Base-by-base conservation (phyloP, 2,888 invertebrate genomes). In the Eugnorisma glareosa region DNA sequence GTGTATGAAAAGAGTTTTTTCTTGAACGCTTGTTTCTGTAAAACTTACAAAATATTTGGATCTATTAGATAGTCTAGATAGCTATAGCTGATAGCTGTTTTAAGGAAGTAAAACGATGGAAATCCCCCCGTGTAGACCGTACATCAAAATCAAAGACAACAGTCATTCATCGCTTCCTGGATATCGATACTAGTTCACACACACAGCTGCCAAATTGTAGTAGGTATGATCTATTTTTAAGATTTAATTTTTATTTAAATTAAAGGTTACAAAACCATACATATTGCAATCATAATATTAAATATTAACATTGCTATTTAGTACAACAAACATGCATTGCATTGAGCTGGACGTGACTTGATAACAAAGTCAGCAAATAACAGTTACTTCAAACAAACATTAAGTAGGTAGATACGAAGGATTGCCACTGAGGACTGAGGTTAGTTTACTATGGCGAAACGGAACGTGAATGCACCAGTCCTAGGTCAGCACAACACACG, bases 281-380 rank as follows among this genome's bases (percentile, higher is more conserved):
- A 24, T 3, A 51, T 51, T 51, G 51, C 51, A 24, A 24, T 10
- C 3, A n/a, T 57, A 57, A 18, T 28, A 37, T 37, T 37, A 37
- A 5, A 3, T 37, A 28, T 28, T 57, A 6, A 6, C 2, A 15
- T 6, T 15, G 57, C 57, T 8, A 18, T 31, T 57, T 59, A 59
- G 3, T 15, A 67, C 37, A 54, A 67, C 11, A 67, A 77, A 64
- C n/a, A 40, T 67, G 48, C 28, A 21, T 67, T 57, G 37, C 48
- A 64, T 5, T 35, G 78, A 48, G 59, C 35, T 78, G 15, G 5
- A 59, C 64, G 84, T 83, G 84, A 83, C 57, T 5, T n/a, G n/a
- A 67, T 77, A 15, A 15, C 37, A 7, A 57, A 40, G 3, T 64
- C 35, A 79, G 37, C 81, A 67, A 28, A 31, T 59, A 28, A 11